Conservation (phyloP, 2,888 invertebrate genomes). For the Lepidocyrtoides sp. region DNA sequence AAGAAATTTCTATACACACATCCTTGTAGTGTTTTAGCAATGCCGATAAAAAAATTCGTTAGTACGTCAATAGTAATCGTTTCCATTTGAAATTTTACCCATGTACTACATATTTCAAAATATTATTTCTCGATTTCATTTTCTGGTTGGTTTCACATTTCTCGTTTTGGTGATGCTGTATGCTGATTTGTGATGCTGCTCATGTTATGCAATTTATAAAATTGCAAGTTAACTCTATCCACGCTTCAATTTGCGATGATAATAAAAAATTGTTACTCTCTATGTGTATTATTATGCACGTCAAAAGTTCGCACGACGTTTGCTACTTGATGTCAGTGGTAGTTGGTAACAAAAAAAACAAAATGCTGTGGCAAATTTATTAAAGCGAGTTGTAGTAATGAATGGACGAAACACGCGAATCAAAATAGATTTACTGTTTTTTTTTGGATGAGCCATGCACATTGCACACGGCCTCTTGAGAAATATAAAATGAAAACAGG, state of each 20-base stretch:
- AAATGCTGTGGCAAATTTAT: too few species aligned
- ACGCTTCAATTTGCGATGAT: not conserved
- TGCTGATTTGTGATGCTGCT: slow-evolving; percentile 9
- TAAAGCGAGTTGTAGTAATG: not conserved
- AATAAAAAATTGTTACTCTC: not conserved
- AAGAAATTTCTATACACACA: not conserved
- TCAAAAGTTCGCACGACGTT: not conserved
- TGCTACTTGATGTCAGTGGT: not conserved
- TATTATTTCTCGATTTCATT: not conserved
- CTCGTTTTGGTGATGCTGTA: not conserved
- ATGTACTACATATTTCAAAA: too few species aligned
- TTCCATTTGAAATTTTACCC: too few species aligned
- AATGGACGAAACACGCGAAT: not conserved
- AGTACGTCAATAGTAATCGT: too few species aligned
- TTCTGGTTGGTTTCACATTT: slow-evolving; percentile 19
- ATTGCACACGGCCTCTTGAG: not conserved
- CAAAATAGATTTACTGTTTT: not conserved
- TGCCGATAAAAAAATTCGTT: slow-evolving; percentile 12
- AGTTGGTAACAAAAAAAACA: not conserved
- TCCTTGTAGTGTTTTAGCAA: too few species aligned
- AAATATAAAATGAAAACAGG: slow-evolving; percentile 33
- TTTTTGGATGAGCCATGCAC: not conserved
- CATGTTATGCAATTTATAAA: slow-evolving; percentile 27
- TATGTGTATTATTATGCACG: too few species aligned
- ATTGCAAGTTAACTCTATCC: slow-evolving; percentile 23